Conservation (phyloP, 2,888 invertebrate species). For the Augiades crinisus region DNA sequence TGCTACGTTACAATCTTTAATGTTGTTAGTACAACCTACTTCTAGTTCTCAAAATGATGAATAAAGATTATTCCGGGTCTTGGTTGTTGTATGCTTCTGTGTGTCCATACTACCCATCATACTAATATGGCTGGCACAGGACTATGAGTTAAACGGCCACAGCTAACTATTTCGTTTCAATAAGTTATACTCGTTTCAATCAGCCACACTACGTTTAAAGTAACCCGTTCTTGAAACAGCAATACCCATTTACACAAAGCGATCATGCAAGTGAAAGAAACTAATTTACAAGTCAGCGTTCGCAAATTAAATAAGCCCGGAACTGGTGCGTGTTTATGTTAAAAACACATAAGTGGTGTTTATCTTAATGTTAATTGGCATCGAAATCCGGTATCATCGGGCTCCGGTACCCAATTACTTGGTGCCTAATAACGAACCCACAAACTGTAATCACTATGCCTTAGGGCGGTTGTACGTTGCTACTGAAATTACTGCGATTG, state of each 20-base stretch:
- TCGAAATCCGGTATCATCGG: conserved; percentile 42
- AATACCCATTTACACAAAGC: background rate
- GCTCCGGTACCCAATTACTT: conserved; percentile 37
- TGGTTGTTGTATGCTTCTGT: no score
- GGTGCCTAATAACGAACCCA: conserved; percentile 19
- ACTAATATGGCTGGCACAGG: no score
- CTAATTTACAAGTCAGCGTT: conserved; percentile 8
- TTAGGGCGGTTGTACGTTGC: background rate
- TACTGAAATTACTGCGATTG: background rate
- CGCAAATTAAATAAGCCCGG: conserved; percentile 15
- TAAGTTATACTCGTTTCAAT: no score
- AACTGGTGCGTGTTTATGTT: conserved; percentile 20
- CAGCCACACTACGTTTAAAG: no score
- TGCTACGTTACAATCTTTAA: no score
- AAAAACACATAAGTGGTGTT: conserved; percentile 36
- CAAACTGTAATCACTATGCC: conserved; percentile 4
- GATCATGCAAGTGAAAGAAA: conserved; percentile 1
- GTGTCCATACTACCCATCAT: no score
- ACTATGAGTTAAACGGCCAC: no score
- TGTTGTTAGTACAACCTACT: no score
- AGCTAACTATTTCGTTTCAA: no score
- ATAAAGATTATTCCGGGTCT: no score
- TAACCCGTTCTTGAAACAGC: no score
- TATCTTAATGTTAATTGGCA: conserved; percentile 47
- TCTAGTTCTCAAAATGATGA: no score